Evolutionary conservation across 1,140 invertebrate genomes (phyloP).

Genomic region (Wasmannia auropunctata): DNA sequence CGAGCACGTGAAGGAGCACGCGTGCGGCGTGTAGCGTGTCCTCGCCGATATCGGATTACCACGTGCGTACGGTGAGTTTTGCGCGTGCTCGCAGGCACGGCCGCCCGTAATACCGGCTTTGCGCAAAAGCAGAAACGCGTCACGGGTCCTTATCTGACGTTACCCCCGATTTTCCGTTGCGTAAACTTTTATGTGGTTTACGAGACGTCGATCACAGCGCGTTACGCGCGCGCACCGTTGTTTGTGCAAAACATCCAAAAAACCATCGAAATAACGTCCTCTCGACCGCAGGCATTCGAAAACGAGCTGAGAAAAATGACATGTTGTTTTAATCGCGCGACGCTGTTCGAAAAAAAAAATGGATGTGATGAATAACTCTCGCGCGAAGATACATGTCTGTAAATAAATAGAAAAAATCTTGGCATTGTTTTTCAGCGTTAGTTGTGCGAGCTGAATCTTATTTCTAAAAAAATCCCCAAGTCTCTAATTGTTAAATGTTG

Average conservation of each 20-base stretch:
- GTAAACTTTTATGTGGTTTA: slow-evolving; percentile 15
- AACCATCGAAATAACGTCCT: not conserved
- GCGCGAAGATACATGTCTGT: not conserved
- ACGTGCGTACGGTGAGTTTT: slow-evolving; percentile 47
- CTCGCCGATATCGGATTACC: slow-evolving; percentile 60
- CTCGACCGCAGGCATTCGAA: not conserved
- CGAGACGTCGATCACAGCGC: not conserved
- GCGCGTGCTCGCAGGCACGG: slow-evolving; percentile 24
- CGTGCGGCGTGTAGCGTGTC: slow-evolving; percentile 28
- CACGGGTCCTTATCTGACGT: not conserved
- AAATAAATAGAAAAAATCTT: not conserved
- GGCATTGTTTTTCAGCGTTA: not conserved
- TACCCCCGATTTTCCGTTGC: slow-evolving; percentile 23
- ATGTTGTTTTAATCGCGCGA: not conserved
- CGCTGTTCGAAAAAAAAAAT: not conserved
- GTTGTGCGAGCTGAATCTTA: not conserved
- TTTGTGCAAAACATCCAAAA: not conserved
- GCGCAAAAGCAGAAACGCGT: slow-evolving; percentile 29
- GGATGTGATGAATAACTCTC: not conserved
- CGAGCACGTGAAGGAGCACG: slow-evolving; percentile 41
- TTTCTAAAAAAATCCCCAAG: not conserved
- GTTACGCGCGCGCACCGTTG: not conserved
- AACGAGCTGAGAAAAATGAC: not conserved
- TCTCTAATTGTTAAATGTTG: not conserved
- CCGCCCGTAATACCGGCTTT: not conserved